Evolutionary conservation across 2,888 invertebrate genomes (phyloP).

Genomic region (Eupelmus urozonus): DNA sequence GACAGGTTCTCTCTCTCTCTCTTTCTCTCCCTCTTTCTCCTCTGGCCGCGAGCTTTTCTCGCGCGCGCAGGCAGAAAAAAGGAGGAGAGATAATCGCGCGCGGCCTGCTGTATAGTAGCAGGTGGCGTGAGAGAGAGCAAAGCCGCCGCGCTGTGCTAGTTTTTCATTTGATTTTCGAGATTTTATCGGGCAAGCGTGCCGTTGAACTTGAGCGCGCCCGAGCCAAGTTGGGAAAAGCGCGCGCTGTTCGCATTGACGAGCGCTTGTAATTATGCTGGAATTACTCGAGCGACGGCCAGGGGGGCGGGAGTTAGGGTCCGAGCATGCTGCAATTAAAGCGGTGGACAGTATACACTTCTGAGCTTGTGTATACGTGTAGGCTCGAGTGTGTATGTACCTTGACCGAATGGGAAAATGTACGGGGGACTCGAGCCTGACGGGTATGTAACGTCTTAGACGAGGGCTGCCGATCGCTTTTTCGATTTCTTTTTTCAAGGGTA

Average conservation of each 20-base stretch:
- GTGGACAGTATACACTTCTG: neutral
- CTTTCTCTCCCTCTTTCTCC: too few relatives aligned
- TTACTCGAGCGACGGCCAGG: constrained; percentile 14
- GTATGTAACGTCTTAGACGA: too few relatives aligned
- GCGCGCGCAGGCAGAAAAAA: neutral
- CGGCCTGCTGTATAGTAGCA: neutral
- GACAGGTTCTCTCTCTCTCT: too few relatives aligned
- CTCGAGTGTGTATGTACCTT: constrained; percentile 11
- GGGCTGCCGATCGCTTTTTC: too few relatives aligned
- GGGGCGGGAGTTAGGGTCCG: constrained; percentile 2
- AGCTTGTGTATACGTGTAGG: neutral
- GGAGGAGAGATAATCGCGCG: constrained; percentile 2
- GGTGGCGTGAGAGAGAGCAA: too few relatives aligned
- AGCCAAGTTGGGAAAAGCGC: neutral
- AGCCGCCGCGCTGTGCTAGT: constrained; percentile 1
- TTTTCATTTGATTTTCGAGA: constrained; percentile 47
- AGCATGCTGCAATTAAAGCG: neutral
- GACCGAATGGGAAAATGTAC: constrained; percentile 16
- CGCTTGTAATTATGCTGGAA: constrained; percentile 39
- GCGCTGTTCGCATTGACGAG: constrained; percentile 20
- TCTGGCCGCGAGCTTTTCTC: neutral
- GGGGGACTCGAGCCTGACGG: too few relatives aligned
- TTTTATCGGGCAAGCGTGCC: constrained; percentile 33
- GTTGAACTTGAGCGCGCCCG: constrained; percentile 1
- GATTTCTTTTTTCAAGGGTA: too few relatives aligned